These are phyloP conservation scores for Euplexia lucipara DNA, from an alignment of 2,888 invertebrate genomes.

Conservation along the genomic window DNA sequence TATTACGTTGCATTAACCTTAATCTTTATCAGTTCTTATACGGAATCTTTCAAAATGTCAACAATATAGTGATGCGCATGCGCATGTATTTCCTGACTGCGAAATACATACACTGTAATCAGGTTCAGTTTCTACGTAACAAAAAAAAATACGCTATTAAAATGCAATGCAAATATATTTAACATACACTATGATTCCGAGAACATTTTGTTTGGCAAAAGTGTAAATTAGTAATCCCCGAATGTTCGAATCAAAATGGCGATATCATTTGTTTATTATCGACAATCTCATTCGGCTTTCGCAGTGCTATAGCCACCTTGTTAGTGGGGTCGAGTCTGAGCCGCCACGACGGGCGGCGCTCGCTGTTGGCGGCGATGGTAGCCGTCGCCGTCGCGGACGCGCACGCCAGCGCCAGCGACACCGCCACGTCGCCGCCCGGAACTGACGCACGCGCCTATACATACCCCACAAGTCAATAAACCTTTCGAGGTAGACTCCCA, in stretches of 20 bases:
- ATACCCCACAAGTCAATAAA: conserved; percentile 31
- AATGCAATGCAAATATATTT: background rate
- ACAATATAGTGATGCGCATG: background rate
- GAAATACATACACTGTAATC: too few species aligned
- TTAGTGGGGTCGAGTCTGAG: conserved; percentile 97
- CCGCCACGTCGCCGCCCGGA: conserved; percentile 80
- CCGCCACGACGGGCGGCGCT: conserved; percentile 98
- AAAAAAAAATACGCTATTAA: background rate
- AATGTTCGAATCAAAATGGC: background rate
- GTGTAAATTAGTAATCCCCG: background rate
- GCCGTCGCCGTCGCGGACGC: conserved; percentile 87
- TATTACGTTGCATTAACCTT: background rate
- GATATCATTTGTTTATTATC: conserved; percentile 35
- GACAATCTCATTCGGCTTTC: conserved; percentile 58
- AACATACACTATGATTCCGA: background rate
- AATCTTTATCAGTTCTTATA: too few species aligned
- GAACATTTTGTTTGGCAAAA: background rate
- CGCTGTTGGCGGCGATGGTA: conserved; percentile 90
- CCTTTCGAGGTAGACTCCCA: background rate
- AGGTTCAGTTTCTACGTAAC: background rate
- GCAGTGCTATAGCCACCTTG: conserved; percentile 92
- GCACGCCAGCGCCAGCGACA: conserved; percentile 82
- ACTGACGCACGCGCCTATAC: conserved; percentile 77
- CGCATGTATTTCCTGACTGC: background rate
- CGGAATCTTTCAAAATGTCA: background rate